Percentiles rank a stretch among this genome's conserved stretches.
Conservation (phyloP, 1,140 invertebrate genomes). For the Popillia japonica region DNA sequence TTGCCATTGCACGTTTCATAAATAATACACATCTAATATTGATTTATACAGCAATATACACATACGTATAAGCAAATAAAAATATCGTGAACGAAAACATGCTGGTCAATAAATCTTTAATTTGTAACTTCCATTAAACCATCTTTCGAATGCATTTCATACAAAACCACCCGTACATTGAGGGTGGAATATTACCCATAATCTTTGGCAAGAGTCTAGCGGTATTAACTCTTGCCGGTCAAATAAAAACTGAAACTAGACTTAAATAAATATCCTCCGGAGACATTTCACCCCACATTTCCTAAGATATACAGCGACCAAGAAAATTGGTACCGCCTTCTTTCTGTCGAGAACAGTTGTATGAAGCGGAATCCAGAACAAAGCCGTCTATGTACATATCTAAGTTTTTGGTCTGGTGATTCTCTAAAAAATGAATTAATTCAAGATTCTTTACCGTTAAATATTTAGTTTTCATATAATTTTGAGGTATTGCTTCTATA, state of each 20-base stretch:
- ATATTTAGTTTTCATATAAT: no score
- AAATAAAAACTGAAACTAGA: not conserved
- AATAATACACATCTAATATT: no score
- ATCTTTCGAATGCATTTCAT: not conserved
- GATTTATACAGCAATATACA: no score
- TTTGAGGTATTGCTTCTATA: no score
- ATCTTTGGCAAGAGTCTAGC: not conserved
- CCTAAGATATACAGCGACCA: not conserved
- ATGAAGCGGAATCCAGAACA: not conserved
- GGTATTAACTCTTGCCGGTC: not conserved
- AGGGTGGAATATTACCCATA: not conserved
- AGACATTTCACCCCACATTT: not conserved
- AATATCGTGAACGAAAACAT: no score
- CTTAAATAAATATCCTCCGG: not conserved
- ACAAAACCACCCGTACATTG: not conserved
- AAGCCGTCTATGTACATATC: not conserved
- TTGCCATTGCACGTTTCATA: no score
- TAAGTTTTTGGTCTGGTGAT: not conserved
- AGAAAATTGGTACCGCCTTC: not conserved
- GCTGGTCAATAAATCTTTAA: not conserved
- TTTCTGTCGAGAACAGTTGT: not conserved
- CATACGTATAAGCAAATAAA: no score
- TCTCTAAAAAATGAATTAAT: not conserved
- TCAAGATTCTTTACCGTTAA: not conserved
- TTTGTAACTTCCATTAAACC: not conserved